phyloP scores from a whole-genome alignment of 2,797 vertebrate species.

The Adelosebastes latens region DNA sequence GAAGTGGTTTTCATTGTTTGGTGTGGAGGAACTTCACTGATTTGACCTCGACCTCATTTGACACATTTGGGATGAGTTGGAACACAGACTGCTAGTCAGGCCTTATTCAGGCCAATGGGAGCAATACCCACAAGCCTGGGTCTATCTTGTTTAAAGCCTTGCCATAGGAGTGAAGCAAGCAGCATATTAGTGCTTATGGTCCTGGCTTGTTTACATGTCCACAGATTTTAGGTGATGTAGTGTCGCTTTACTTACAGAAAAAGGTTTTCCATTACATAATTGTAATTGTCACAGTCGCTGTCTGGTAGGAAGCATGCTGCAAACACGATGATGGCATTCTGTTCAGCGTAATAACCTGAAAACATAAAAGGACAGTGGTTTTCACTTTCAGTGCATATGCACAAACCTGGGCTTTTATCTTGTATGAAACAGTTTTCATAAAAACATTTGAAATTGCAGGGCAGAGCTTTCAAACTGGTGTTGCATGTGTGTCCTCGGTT shows the following conservation, averaged over 20 bases:
- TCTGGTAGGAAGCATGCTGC: constrained; percentile 98
- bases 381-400: not conserved
- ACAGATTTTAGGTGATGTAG: not conserved
- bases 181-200: not conserved
- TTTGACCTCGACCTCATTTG: not conserved
- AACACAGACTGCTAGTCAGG: not conserved
- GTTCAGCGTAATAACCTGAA: constrained; percentile 94
- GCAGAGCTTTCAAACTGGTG: not conserved
- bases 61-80: not conserved
- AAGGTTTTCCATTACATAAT: constrained; percentile 99
- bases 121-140: not conserved
- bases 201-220: not conserved
- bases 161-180: no score
- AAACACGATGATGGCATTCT: constrained; percentile 98
- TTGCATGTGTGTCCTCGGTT: not conserved
- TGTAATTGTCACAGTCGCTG: constrained; percentile 94
- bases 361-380: not conserved
- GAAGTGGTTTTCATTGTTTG: not conserved
- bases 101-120: not conserved
- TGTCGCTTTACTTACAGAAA: constrained; percentile 90
- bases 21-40: not conserved
- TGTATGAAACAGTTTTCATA: not conserved
- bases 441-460: not conserved
- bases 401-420: not conserved
- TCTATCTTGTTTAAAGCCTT: not conserved